A percentile compares a stretch with the other conserved stretches of the same genome.
phyloP scores from a whole-genome alignment of 2,113 vertebrate genomes.

The Rhagologus leucostigma region DNA sequence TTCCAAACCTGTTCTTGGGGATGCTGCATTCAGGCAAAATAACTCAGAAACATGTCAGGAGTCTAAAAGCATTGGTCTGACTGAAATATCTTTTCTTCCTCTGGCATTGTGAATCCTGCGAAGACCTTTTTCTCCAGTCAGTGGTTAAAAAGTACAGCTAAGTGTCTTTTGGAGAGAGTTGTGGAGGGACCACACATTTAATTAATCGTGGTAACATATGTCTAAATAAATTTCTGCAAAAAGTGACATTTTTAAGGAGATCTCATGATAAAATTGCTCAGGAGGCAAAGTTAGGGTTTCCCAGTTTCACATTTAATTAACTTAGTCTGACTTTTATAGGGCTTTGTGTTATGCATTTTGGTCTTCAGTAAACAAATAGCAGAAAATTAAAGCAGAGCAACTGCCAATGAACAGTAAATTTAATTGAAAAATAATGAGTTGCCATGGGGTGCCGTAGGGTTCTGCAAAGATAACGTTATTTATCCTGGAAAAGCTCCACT shows the following conservation, averaged over 20 bases:
- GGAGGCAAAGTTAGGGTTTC: constrained; percentile 69
- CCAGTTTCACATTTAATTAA: constrained; percentile 75
- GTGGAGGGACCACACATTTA: not conserved
- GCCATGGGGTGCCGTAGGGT: constrained; percentile 58
- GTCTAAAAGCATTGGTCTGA: not conserved
- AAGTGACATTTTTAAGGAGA: constrained; percentile 65
- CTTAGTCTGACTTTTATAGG: constrained; percentile 74
- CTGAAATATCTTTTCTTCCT: not conserved
- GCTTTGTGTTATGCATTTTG: constrained; percentile 69
- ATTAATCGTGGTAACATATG: constrained; percentile 50
- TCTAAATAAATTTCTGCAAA: constrained; percentile 66
- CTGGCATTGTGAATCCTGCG: not conserved
- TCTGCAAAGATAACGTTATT: constrained; percentile 72
- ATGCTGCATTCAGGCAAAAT: not conserved
- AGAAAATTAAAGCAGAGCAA: constrained; percentile 75
- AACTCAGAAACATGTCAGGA: not conserved
- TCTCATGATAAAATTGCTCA: constrained; percentile 65
- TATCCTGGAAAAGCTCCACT: constrained; percentile 71
- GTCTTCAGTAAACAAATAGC: constrained; percentile 75
- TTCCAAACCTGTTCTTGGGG: not conserved
- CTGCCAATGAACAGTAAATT: constrained; percentile 75
- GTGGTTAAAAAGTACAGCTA: not conserved
- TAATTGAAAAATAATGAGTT: constrained; percentile 80
- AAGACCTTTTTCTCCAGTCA: not conserved
- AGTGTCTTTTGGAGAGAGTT: not conserved